A percentile compares a stretch with the other conserved stretches of the same genome.
Conservation (phyloP, 2,888 invertebrate genomes). For the Mellilla xanthometata region DNA sequence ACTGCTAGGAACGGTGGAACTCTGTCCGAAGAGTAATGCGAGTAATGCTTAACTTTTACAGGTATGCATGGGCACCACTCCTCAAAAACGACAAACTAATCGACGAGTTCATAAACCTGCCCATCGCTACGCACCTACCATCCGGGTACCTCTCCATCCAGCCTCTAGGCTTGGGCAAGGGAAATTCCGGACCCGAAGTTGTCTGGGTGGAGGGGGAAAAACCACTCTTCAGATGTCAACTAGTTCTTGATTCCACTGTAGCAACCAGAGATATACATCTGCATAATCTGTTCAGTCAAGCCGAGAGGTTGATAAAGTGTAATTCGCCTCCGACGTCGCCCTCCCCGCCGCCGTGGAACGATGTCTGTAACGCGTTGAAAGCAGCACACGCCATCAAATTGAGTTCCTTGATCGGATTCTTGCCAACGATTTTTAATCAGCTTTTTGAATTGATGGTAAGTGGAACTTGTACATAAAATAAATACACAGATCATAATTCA, state of each 20-base stretch:
- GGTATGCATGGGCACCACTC: conserved; percentile 95
- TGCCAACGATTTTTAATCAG: conserved; percentile 96
- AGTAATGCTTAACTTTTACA: too few relatives aligned
- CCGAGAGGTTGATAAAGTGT: conserved; percentile 88
- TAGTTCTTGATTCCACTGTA: conserved; percentile 94
- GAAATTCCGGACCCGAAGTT: conserved; percentile 94
- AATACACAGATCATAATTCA: too few relatives aligned
- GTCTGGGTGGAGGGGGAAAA: conserved; percentile 97
- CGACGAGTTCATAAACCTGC: conserved; percentile 90
- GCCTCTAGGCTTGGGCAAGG: conserved; percentile 94
- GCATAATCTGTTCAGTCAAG: conserved; percentile 93
- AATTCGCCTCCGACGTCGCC: conserved; percentile 85
- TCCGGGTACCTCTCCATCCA: conserved; percentile 95
- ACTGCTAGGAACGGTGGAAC: too few relatives aligned
- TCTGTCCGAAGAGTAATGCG: too few relatives aligned
- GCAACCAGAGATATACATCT: conserved; percentile 94
- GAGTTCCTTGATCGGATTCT: conserved; percentile 91
- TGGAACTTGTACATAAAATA: not conserved
- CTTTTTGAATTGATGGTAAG: conserved; percentile 91
- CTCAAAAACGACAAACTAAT: conserved; percentile 91
- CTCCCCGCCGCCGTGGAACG: conserved; percentile 88
- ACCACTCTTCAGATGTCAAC: conserved; percentile 86
- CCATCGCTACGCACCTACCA: conserved; percentile 94
- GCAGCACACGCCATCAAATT: conserved; percentile 95
- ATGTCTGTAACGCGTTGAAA: conserved; percentile 92